Conservation (phyloP, 1,140 invertebrate genomes). For the Camponotus pennsylvanicus region DNA sequence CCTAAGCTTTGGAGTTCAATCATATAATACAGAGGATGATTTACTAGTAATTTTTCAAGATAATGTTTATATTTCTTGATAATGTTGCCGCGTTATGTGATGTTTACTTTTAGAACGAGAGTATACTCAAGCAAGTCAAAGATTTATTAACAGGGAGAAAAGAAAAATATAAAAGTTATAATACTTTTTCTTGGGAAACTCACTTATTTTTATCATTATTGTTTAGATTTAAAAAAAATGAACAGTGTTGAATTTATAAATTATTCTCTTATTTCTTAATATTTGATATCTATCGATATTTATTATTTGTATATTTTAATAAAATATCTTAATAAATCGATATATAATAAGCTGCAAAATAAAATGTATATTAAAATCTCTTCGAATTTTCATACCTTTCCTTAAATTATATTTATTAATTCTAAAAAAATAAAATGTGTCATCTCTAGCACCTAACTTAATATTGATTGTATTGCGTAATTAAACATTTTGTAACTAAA, state of each 20-base stretch:
- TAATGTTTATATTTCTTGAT: not conserved
- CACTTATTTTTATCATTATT: not conserved
- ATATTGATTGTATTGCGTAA: slow-evolving; percentile 3
- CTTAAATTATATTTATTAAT: slow-evolving; percentile 9
- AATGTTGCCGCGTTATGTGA: not conserved
- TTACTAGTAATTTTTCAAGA: not conserved
- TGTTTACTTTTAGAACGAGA: not conserved
- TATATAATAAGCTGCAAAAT: not conserved
- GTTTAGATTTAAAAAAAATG: no score
- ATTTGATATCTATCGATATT: no score
- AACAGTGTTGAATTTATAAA: no score
- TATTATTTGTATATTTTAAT: not conserved
- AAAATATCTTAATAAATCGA: not conserved
- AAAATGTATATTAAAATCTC: not conserved
- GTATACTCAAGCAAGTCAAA: not conserved
- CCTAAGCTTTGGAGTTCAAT: slow-evolving; percentile 11
- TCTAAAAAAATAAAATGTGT: not conserved
- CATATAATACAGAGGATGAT: not conserved
- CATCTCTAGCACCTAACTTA: not conserved
- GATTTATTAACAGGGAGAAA: not conserved
- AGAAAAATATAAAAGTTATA: not conserved
- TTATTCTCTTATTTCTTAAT: no score
- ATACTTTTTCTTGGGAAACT: not conserved
- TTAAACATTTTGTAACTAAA: slow-evolving; percentile 8
- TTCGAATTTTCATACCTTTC: not conserved